A percentile compares a stretch with the other conserved stretches of the same genome.
Evolutionary conservation across 2,113 vertebrate genomes (phyloP).

Genomic region (Notiomystis cincta): DNA sequence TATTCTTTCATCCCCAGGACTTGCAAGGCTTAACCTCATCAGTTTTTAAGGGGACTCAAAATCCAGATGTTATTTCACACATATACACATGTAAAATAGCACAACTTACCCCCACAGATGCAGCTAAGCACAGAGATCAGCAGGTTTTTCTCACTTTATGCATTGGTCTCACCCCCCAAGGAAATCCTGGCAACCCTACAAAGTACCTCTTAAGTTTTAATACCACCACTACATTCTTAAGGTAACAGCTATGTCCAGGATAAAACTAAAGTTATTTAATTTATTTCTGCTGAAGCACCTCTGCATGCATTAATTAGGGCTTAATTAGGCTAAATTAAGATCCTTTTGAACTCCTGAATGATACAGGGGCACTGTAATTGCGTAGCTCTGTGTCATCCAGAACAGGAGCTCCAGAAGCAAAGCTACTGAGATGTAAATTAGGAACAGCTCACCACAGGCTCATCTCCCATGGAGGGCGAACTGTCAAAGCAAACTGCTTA

Average conservation of each 20-base stretch:
- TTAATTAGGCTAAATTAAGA: neutral
- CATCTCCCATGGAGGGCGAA: conserved; percentile 1
- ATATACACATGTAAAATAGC: neutral
- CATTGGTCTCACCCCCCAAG: neutral
- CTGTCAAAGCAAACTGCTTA: conserved; percentile 2
- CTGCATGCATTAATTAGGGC: neutral
- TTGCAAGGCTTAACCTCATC: neutral
- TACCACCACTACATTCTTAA: neutral
- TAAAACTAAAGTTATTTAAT: neutral
- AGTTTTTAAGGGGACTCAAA: conserved; percentile 8
- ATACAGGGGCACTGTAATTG: neutral
- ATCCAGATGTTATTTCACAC: conserved; percentile 42
- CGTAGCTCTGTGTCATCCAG: neutral
- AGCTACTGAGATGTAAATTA: neutral
- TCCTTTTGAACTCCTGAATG: neutral
- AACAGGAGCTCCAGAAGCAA: conserved; percentile 19
- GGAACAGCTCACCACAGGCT: neutral
- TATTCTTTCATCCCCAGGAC: neutral
- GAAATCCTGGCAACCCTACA: conserved; percentile 23
- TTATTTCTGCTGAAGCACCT: neutral
- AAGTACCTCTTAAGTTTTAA: conserved; percentile 22
- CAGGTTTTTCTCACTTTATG: conserved; percentile 32
- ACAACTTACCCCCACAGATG: neutral
- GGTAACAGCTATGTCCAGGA: neutral
- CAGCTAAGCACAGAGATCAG: conserved; percentile 32